phyloP scores from a whole-genome alignment of 2,113 vertebrate genomes.

The Lasiurus cinereus region DNA sequence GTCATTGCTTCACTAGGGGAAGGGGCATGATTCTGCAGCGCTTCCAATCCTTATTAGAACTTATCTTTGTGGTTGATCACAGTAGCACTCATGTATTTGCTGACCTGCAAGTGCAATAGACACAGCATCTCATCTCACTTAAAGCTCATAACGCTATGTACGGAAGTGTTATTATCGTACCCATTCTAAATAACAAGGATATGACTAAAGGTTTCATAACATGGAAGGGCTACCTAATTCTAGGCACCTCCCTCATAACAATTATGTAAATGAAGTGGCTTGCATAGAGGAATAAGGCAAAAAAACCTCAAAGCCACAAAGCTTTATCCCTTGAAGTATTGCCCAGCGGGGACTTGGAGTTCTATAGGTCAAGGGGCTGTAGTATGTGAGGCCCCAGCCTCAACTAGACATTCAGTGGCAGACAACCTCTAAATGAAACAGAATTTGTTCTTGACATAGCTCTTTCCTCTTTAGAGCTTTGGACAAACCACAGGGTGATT shows the following conservation, averaged over 20 bases:
- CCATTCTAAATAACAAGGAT: neutral
- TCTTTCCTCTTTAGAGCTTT: conserved; percentile 3
- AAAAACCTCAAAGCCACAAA: neutral
- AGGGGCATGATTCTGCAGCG: neutral
- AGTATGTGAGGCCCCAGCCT: neutral
- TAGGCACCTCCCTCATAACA: neutral
- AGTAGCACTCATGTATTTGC: neutral
- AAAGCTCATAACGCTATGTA: neutral
- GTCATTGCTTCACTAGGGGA: neutral
- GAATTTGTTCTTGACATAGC: neutral
- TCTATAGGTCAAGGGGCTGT: neutral
- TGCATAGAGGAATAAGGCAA: neutral
- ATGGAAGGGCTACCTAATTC: neutral
- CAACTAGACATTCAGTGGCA: neutral
- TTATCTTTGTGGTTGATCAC: neutral
- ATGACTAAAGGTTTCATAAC: neutral
- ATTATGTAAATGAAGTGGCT: neutral
- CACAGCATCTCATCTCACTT: neutral
- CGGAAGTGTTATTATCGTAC: too few species aligned
- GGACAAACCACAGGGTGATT: neutral
- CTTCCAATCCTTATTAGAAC: neutral
- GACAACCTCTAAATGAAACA: neutral
- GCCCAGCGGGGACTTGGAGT: neutral
- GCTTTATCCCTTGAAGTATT: neutral
- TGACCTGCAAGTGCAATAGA: neutral